phyloP scores from a whole-genome alignment of 2,888 invertebrate genomes.

The Sphaerophoria rueppellii region DNA sequence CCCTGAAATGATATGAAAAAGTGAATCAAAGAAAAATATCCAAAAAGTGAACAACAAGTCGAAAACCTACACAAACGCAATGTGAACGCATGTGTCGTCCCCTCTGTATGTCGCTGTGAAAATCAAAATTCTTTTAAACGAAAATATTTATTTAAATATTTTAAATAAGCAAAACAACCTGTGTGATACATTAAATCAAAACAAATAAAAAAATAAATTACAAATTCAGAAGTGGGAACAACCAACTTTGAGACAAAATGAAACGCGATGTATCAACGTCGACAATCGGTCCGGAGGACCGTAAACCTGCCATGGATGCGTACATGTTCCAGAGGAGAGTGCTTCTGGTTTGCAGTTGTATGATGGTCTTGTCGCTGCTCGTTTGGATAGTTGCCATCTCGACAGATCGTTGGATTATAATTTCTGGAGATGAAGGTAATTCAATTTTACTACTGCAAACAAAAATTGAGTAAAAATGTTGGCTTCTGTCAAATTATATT shows the following conservation, averaged over 20 bases:
- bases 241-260: constrained; percentile 74
- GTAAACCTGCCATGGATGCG: constrained; percentile 85
- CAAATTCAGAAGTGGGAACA: constrained; percentile 77
- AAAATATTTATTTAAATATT: constrained; percentile 35
- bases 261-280: constrained; percentile 84
- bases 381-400: constrained; percentile 89
- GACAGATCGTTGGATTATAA: constrained; percentile 89
- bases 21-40: not conserved
- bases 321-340: constrained; percentile 88
- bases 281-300: constrained; percentile 84
- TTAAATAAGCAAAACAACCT: constrained; percentile 11
- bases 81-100: constrained; percentile 44
- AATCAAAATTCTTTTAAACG: not conserved
- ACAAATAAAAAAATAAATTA: not conserved
- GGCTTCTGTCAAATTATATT: constrained; percentile 21
- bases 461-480: constrained; percentile 5
- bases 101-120: constrained; percentile 2
- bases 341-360: constrained; percentile 87
- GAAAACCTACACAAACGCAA: constrained; percentile 44
- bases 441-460: not conserved
- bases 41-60: constrained; percentile 14
- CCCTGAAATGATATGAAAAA: constrained; percentile 29
- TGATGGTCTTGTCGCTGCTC: constrained; percentile 86
- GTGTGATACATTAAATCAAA: not conserved
- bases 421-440: constrained; percentile 81